Evolutionary conservation across 2,113 vertebrate genomes (phyloP).

Genomic region (Spea bombifrons): DNA sequence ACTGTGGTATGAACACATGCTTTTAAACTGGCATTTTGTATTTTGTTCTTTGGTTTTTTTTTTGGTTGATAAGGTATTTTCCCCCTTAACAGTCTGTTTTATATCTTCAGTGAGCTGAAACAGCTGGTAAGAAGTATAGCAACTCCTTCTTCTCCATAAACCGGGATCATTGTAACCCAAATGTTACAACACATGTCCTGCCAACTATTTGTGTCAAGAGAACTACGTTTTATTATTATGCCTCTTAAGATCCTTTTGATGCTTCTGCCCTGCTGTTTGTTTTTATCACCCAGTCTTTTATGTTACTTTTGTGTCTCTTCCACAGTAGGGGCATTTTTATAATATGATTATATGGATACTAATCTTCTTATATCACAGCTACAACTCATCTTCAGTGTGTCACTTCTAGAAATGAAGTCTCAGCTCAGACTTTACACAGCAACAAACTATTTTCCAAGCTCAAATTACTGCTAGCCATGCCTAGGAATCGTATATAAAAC

Average conservation of each 20-base stretch:
- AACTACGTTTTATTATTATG: background rate
- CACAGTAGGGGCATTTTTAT: slow-evolving; percentile 25
- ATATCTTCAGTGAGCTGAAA: background rate
- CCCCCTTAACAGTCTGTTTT: background rate
- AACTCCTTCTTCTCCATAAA: background rate
- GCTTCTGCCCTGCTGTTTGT: slow-evolving; percentile 34
- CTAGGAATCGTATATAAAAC: too few relatives aligned
- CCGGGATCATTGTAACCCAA: background rate
- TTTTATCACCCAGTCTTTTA: slow-evolving; percentile 22
- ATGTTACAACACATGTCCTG: background rate
- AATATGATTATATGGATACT: slow-evolving; percentile 26
- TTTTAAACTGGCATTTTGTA: background rate
- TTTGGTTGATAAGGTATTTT: too few relatives aligned
- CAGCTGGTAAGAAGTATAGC: background rate
- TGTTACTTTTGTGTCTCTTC: slow-evolving; percentile 25
- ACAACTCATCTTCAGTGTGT: background rate
- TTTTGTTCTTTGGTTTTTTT: background rate
- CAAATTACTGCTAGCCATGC: too few relatives aligned
- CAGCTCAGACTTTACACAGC: too few relatives aligned
- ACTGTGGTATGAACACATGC: background rate
- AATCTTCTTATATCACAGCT: slow-evolving; percentile 16
- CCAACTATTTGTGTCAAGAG: background rate
- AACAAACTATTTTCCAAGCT: too few relatives aligned
- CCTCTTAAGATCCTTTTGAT: slow-evolving; percentile 5
- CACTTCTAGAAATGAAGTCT: background rate